These are phyloP conservation scores for Eulemur rufifrons DNA, from an alignment of 2,113 vertebrate genomes.

Conservation along the genomic window DNA sequence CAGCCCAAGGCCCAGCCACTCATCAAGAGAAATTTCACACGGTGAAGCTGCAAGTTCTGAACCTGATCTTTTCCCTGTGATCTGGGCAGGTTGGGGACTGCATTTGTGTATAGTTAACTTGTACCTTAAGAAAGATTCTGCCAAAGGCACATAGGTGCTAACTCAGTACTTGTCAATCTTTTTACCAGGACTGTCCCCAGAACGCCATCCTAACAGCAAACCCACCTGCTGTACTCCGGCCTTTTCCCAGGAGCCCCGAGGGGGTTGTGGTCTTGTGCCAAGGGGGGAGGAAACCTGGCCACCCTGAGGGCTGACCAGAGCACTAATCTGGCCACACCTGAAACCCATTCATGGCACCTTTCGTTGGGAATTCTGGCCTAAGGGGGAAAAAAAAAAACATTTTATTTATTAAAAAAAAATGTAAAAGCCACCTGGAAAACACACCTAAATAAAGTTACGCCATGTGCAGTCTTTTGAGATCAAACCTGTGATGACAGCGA, in stretches of 20 bases:
- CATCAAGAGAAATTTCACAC: conserved; percentile 20
- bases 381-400: neutral
- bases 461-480: conserved; percentile 29
- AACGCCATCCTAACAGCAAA: neutral
- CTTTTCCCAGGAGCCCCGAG: neutral
- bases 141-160: neutral
- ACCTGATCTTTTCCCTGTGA: neutral
- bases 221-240: neutral
- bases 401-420: neutral
- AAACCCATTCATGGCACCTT: neutral
- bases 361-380: neutral
- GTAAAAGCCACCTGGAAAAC: conserved; percentile 31
- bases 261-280: neutral
- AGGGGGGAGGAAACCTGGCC: rapidly evolving
- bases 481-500: conserved; percentile 28
- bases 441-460: neutral
- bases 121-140: conserved; percentile 15
- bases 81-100: neutral
- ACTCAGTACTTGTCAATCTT: neutral
- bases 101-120: neutral
- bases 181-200: neutral
- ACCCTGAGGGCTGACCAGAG: neutral
- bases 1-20: neutral
- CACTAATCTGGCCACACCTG: neutral
- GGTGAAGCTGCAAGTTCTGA: neutral